Percentiles rank a stretch among this genome's conserved stretches.
These are phyloP conservation scores for Ectropis grisescens DNA, from an alignment of 1,140 invertebrate species.

Conservation along the genomic window DNA sequence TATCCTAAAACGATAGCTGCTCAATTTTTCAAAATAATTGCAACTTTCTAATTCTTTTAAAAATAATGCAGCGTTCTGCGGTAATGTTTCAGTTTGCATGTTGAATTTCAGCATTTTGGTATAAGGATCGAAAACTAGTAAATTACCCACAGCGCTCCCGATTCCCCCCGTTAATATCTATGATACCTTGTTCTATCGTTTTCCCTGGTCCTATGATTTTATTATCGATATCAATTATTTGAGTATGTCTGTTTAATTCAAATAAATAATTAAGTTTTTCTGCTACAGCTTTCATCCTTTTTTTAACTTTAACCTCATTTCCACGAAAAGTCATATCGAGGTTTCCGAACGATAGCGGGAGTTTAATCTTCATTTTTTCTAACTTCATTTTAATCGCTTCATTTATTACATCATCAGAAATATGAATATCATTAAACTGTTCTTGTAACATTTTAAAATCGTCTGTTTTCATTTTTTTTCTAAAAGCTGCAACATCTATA, in stretches of 20 bases:
- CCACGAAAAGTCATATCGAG: slow-evolving; percentile 4
- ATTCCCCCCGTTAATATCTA: slow-evolving; percentile 7
- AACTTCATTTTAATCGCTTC: slow-evolving; percentile 6
- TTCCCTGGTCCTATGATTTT: slow-evolving; percentile 1
- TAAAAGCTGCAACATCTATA: slow-evolving; percentile 1
- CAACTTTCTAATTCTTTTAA: slow-evolving; percentile 1
- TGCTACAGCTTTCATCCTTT: too few species aligned
- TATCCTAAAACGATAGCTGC: slow-evolving; percentile 5
- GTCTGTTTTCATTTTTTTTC: slow-evolving; percentile 5
- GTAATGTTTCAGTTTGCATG: background rate
- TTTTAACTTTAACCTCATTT: too few species aligned
- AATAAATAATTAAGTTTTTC: too few species aligned
- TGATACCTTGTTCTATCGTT: slow-evolving; percentile 1
- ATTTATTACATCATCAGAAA: slow-evolving; percentile 5
- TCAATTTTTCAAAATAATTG: slow-evolving; percentile 2
- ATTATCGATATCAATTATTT: slow-evolving; percentile 7
- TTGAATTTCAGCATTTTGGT: slow-evolving; percentile 8
- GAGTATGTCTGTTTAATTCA: background rate
- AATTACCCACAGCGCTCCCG: slow-evolving; percentile 10
- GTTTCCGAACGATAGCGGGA: slow-evolving; percentile 13
- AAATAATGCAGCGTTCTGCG: background rate
- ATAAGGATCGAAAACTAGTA: slow-evolving; percentile 5
- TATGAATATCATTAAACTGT: slow-evolving; percentile 2
- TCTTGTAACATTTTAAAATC: slow-evolving; percentile 4
- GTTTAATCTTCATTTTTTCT: slow-evolving; percentile 1